Evolutionary conservation across 2,797 vertebrate genomes (phyloP), one percentile per base, ranked within the genome.

Genomic region (Pelodytes ibericus): DNA sequence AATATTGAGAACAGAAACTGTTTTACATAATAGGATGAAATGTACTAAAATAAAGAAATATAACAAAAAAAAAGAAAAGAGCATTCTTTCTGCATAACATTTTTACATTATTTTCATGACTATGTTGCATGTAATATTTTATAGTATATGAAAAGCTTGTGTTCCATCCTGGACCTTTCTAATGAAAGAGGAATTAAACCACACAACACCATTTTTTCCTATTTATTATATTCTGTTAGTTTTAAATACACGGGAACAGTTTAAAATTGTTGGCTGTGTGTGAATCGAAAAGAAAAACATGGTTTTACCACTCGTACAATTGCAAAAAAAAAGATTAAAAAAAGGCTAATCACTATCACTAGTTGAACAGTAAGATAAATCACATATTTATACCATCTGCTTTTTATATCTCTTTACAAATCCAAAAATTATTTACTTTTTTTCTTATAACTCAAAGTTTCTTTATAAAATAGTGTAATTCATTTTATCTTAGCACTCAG

Each of bases 321-420:
- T 58, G 29, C 16, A 39, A 53, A 27, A 49, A 30, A 63, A 71
- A 44, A 27, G 53, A 63, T 56, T 9, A 9, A 47, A 66, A 64
- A 78, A 78, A 78, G 76, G 51, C 30, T 67, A 78, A 67, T 67
- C 62, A 67, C 75, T 29, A 67, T 67, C 62, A 67, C 75, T 29
- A 62, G 56, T 61, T 78, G 53, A 68, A 56, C 71, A 73, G 65
- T 67, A 73, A 56, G 70, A 72, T 72, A 67, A 78, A 78, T 78
- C 63, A 67, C 63, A 78, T 78, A 78, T 72, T 78, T 72, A 78
- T 67, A 78, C 70, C 70, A 78, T 78, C 63, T 78, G 57, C 63
- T 41, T 62, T 41, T 25, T 78, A 57, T 51, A 59, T 49, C 20
- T 59, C 27, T 20, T 66, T 67, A 51, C 69, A 57, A 49, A 39